Evolutionary conservation across 2,888 invertebrate species (phyloP).

Genomic region (Rhimphoctona megacephalus): DNA sequence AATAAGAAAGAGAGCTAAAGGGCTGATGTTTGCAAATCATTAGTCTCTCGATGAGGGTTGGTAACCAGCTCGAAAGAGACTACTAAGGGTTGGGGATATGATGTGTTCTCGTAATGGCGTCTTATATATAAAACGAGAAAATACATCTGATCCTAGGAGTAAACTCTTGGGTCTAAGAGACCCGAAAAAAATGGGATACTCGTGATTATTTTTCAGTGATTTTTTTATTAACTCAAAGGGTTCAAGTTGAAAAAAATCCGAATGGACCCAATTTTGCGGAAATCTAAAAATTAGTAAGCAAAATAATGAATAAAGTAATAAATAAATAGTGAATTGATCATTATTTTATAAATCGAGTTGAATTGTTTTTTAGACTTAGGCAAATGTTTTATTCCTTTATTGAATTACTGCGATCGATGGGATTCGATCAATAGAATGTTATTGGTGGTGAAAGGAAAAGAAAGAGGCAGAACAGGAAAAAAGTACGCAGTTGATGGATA

Average conservation of each 20-base stretch:
- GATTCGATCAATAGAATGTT: conserved; percentile 7
- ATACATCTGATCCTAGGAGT: not conserved
- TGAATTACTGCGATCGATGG: not conserved
- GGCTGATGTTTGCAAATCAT: conserved; percentile 83
- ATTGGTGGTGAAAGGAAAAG: not conserved
- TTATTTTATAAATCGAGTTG: not conserved
- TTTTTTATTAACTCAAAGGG: too few species aligned
- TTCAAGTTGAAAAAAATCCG: not conserved
- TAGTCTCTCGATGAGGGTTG: conserved; percentile 76
- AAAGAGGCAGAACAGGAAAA: not conserved
- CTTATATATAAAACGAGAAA: conserved; percentile 37
- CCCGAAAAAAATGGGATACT: not conserved
- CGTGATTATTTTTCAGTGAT: too few species aligned
- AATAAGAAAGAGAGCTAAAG: conserved; percentile 47
- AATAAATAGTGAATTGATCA: not conserved
- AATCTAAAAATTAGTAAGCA: too few species aligned
- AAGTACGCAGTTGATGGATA: conserved; percentile 21
- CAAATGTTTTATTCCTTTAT: not conserved
- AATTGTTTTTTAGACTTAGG: not conserved
- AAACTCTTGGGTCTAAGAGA: not conserved
- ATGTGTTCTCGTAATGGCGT: conserved; percentile 63
- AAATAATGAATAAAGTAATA: not conserved
- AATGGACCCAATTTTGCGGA: not conserved
- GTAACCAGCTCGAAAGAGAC: conserved; percentile 70
- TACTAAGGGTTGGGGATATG: conserved; percentile 44